phyloP scores from a whole-genome alignment of 2,797 vertebrate species.

The Ptychadena robeensis region DNA sequence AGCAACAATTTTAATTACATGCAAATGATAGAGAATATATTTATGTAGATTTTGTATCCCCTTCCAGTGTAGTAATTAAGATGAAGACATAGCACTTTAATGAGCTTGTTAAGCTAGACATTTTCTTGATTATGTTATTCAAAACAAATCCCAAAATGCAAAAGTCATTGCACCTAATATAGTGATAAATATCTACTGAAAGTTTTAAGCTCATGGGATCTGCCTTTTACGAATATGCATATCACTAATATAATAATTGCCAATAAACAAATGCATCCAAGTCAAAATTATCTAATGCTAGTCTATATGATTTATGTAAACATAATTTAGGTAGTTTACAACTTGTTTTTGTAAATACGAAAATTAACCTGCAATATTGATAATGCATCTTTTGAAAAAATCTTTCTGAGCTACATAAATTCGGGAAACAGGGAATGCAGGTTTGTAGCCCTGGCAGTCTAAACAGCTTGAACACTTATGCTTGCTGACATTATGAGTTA shows the following conservation, averaged over 20 bases:
- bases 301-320: no score
- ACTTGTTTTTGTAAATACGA: no score
- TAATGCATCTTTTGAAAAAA: no score
- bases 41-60: slow-evolving; percentile 54
- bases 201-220: slow-evolving; percentile 12
- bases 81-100: slow-evolving; percentile 52
- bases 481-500: no score
- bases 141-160: slow-evolving; percentile 47
- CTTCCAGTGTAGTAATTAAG: slow-evolving; percentile 54
- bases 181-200: slow-evolving; percentile 44
- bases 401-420: no score
- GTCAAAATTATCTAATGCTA: neutral
- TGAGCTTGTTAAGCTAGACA: slow-evolving; percentile 54
- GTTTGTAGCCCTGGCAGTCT: no score
- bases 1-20: slow-evolving; percentile 50
- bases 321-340: no score
- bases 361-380: no score
- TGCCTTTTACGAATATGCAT: slow-evolving; percentile 12
- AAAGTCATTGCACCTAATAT: slow-evolving; percentile 37
- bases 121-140: slow-evolving; percentile 54
- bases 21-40: slow-evolving; percentile 56
- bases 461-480: no score
- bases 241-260: slow-evolving; percentile 22
- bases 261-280: slow-evolving; percentile 13
- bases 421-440: no score